Conservation (phyloP, 1,140 invertebrate species). For the Caenorhabditis briggsae region DNA sequence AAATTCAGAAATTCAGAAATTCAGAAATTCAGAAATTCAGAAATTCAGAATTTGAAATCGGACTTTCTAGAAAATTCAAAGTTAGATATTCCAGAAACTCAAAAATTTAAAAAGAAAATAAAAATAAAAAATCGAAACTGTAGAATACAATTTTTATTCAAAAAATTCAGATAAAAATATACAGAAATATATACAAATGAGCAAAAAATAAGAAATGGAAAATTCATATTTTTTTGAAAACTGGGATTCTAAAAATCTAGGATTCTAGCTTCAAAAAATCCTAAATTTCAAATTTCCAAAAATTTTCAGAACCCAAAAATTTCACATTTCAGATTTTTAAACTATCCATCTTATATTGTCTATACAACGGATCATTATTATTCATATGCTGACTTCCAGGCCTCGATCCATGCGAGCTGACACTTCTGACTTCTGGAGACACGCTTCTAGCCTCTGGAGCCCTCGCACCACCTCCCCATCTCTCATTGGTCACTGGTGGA, state of each 20-base stretch:
- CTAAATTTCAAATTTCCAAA: no score
- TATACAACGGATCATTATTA: constrained; percentile 23
- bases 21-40: no score
- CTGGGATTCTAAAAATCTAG: no score
- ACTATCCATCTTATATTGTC: constrained; percentile 35
- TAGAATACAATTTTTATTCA: neutral
- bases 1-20: no score
- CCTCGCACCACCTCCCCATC: neutral
- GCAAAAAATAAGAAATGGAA: neutral
- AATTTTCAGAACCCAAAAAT: no score
- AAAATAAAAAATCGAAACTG: neutral
- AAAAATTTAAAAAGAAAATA: no score
- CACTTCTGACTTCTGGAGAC: neutral
- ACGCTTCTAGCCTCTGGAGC: neutral
- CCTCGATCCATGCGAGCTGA: constrained; percentile 9
- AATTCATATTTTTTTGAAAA: no score
- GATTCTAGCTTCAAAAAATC: no score
- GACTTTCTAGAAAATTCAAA: no score
- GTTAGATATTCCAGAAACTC: no score
- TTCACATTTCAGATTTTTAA: neutral
- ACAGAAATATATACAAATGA: neutral
- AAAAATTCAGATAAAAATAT: neutral
- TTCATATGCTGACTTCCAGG: neutral
- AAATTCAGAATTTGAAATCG: neutral
- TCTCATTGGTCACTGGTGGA: constrained; percentile 11